These are phyloP conservation scores for Merluccius polli DNA, from an alignment of 2,797 vertebrate species.

Conservation along the genomic window DNA sequence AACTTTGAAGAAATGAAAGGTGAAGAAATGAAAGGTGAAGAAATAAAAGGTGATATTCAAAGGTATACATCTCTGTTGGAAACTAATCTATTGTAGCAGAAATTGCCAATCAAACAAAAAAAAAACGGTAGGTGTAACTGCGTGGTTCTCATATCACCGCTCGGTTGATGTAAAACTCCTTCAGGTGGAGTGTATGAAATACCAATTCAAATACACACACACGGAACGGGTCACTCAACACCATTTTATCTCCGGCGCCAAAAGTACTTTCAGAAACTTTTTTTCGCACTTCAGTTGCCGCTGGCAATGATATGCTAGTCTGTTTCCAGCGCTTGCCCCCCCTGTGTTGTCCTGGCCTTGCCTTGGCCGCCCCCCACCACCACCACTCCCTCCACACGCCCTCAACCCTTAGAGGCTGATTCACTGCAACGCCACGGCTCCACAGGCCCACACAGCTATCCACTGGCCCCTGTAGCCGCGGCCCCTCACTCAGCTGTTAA, in stretches of 20 bases:
- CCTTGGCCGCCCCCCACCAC: neutral
- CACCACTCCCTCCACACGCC: neutral
- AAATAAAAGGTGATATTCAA: too few species aligned
- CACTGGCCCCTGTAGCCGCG: conserved; percentile 16
- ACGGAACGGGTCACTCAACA: neutral
- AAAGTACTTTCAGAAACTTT: conserved; percentile 16
- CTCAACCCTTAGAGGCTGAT: neutral
- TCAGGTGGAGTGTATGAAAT: neutral
- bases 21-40: neutral
- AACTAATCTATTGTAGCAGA: neutral
- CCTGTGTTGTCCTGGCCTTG: neutral
- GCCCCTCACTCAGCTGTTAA: conserved; percentile 51
- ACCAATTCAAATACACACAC: neutral
- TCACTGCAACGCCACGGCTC: conserved; percentile 18
- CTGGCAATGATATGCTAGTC: neutral
- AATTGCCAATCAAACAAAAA: neutral
- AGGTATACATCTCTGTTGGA: neutral
- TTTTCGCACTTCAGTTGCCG: conserved; percentile 17
- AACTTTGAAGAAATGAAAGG: too few species aligned
- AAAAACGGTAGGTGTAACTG: too few species aligned
- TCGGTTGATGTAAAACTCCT: neutral
- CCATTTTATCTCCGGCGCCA: conserved; percentile 14
- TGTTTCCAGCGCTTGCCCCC: neutral
- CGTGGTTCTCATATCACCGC: neutral
- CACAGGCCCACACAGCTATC: conserved; percentile 16